Evolutionary conservation across 2,888 invertebrate genomes (phyloP).

Genomic region (Griposia aprilina): DNA sequence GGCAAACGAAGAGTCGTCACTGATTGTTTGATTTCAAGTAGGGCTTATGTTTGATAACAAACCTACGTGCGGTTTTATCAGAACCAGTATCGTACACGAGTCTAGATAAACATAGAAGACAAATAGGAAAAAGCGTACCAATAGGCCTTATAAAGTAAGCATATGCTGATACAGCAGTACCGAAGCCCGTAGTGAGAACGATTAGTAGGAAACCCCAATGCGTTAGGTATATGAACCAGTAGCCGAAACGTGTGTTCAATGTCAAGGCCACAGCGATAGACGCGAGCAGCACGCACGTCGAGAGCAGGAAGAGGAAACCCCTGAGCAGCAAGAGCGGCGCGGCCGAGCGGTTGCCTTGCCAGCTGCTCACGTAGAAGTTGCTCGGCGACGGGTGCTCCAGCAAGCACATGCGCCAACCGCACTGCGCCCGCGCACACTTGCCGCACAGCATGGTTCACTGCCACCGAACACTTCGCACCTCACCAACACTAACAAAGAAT

Average conservation of each 20-base stretch:
- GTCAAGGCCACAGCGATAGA: slow-evolving; percentile 73
- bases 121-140: slow-evolving; percentile 73
- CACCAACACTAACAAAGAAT: slow-evolving; percentile 45
- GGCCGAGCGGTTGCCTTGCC: slow-evolving; percentile 79
- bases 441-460: slow-evolving; percentile 70
- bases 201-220: slow-evolving; percentile 85
- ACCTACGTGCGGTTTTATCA: slow-evolving; percentile 46
- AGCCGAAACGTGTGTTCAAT: slow-evolving; percentile 73
- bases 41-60: slow-evolving; percentile 40
- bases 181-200: slow-evolving; percentile 77
- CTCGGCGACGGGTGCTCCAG: slow-evolving; percentile 78
- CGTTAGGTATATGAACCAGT: slow-evolving; percentile 87
- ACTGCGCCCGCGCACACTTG: slow-evolving; percentile 70
- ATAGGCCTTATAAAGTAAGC: slow-evolving; percentile 78
- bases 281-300: slow-evolving; percentile 75
- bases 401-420: slow-evolving; percentile 76
- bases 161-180: slow-evolving; percentile 77
- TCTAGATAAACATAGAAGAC: slow-evolving; percentile 44
- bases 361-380: slow-evolving; percentile 83
- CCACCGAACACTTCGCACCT: slow-evolving; percentile 31
- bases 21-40: slow-evolving; percentile 15
- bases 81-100: slow-evolving; percentile 1
- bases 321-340: slow-evolving; percentile 76
- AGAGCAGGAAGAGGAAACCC: slow-evolving; percentile 77
- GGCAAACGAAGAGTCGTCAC: background rate